Percentiles rank a stretch among this genome's conserved stretches.
Evolutionary conservation across 2,113 vertebrate genomes (phyloP).

Genomic region (Phyllostomus discolor): DNA sequence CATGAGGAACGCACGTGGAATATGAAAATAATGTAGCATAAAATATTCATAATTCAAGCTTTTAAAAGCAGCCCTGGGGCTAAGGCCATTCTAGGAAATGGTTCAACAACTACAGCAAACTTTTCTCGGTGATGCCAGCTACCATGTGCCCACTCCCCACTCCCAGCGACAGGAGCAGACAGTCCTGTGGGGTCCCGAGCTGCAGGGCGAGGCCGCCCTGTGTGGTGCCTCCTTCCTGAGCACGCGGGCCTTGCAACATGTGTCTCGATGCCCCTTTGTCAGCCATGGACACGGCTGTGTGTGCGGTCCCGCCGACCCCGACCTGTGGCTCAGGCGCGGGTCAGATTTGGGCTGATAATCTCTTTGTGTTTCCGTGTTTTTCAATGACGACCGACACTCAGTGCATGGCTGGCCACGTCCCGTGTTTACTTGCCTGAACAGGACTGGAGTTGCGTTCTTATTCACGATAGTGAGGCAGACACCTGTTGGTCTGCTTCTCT

Average conservation of each 20-base stretch:
- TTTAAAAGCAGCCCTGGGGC: conserved; percentile 32
- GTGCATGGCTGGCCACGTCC: background rate
- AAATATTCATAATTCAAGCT: conserved; percentile 64
- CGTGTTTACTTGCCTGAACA: background rate
- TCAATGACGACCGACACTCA: background rate
- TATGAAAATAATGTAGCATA: conserved; percentile 51
- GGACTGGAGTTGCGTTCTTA: background rate
- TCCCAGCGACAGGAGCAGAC: background rate
- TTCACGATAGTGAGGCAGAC: background rate
- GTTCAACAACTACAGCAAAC: conserved; percentile 34
- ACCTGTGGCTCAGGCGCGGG: background rate
- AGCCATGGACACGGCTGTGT: background rate
- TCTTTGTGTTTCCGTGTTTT: background rate
- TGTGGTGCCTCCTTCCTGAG: background rate
- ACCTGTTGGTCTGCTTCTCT: background rate
- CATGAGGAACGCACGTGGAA: conserved; percentile 40
- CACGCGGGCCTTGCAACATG: background rate
- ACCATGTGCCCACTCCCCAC: background rate
- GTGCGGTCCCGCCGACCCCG: background rate
- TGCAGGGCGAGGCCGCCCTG: background rate
- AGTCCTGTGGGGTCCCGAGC: background rate
- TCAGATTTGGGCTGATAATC: background rate
- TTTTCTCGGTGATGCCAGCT: conserved; percentile 19
- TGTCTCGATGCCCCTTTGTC: background rate
- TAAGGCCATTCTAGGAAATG: conserved; percentile 54